phyloP scores from a whole-genome alignment of 2,888 invertebrate species.

The Caenorhabditis sp. region DNA sequence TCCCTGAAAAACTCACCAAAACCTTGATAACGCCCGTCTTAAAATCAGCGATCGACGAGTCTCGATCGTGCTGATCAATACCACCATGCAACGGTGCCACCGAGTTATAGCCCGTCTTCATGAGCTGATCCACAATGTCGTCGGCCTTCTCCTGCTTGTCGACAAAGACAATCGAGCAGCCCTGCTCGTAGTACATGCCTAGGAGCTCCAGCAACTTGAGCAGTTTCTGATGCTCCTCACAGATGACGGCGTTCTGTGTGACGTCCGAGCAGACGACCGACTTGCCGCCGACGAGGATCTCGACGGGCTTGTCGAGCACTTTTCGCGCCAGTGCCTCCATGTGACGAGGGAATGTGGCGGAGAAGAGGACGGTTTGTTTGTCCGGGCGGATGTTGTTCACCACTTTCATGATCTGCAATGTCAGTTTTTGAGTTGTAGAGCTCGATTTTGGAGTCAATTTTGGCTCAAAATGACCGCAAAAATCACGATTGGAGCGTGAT shows the following conservation, averaged over 20 bases:
- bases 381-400: slow-evolving; percentile 93
- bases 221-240: slow-evolving; percentile 98
- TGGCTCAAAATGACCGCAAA: not conserved
- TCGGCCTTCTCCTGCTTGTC: slow-evolving; percentile 90
- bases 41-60: slow-evolving; percentile 97
- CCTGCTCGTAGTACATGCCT: slow-evolving; percentile 85
- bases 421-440: not conserved
- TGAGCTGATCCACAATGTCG: slow-evolving; percentile 91
- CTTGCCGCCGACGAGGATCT: slow-evolving; percentile 91
- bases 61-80: slow-evolving; percentile 99
- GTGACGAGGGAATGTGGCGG: slow-evolving; percentile 98
- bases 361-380: slow-evolving; percentile 98
- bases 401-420: slow-evolving; percentile 90
- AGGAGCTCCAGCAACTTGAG: slow-evolving; percentile 97
- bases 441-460: not conserved
- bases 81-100: slow-evolving; percentile 99
- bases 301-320: slow-evolving; percentile 95
- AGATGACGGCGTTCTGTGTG: slow-evolving; percentile 93
- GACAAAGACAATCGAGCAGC: slow-evolving; percentile 96
- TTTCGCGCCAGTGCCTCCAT: slow-evolving; percentile 98
- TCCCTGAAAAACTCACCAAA: slow-evolving; percentile 87
- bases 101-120: slow-evolving; percentile 93
- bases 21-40: slow-evolving; percentile 95
- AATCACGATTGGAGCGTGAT: no score
- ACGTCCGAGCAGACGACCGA: slow-evolving; percentile 98